phyloP scores from a whole-genome alignment of 2,888 invertebrate genomes.

The Cantharis flavilabris region DNA sequence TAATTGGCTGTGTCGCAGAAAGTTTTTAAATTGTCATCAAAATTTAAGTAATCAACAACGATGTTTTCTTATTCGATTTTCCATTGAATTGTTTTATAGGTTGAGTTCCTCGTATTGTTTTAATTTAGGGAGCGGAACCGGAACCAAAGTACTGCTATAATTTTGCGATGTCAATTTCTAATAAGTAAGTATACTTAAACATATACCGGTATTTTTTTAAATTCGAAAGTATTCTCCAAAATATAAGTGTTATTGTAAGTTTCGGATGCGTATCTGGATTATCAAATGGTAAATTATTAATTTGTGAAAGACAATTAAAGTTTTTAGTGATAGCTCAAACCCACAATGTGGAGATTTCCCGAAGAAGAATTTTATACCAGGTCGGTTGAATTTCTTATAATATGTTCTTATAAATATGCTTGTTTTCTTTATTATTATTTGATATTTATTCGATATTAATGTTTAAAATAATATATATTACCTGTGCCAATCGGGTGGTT shows the following conservation, averaged over 20 bases:
- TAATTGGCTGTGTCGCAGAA: not conserved
- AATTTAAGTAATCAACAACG: not conserved
- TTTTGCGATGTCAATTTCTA: not conserved
- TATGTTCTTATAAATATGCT: not conserved
- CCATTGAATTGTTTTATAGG: slow-evolving; percentile 32
- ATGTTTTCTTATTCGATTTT: slow-evolving; percentile 24
- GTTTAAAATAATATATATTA: not conserved
- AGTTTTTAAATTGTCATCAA: not conserved
- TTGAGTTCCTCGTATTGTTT: slow-evolving; percentile 31
- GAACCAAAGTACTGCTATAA: slow-evolving; percentile 2
- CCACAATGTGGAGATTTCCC: too few species aligned
- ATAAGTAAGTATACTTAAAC: not conserved
- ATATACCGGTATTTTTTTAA: not conserved
- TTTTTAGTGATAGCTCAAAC: not conserved
- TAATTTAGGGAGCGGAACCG: slow-evolving; percentile 33
- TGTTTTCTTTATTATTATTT: not conserved
- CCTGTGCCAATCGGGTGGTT: not conserved
- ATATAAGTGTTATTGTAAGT: not conserved
- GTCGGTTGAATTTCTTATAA: not conserved
- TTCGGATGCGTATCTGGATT: not conserved
- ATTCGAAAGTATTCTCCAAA: not conserved
- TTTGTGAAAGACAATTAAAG: not conserved
- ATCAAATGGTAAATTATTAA: not conserved
- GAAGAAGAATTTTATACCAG: not conserved
- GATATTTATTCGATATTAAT: not conserved